These are phyloP conservation scores for Malurus melanocephalus DNA, from an alignment of 2,113 vertebrate species.

Conservation along the genomic window DNA sequence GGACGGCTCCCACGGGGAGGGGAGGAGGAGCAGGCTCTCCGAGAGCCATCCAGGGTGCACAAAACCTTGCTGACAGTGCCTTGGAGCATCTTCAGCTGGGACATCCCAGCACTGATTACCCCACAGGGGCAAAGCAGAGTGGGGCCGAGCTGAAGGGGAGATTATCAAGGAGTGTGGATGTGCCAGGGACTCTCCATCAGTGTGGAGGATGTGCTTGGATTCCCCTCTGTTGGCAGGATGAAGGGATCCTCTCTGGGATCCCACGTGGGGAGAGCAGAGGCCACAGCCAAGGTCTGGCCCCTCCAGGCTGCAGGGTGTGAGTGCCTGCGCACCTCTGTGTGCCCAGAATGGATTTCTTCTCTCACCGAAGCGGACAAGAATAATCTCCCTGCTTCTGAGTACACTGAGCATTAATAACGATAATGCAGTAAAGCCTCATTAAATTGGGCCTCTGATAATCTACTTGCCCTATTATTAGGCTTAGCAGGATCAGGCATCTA, in stretches of 20 bases:
- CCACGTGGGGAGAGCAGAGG: background rate
- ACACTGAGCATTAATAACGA: constrained; percentile 45
- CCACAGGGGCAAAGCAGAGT: rapidly evolving
- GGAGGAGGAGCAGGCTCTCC: constrained; percentile 1
- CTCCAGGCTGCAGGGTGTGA: background rate
- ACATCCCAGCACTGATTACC: background rate
- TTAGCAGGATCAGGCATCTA: constrained; percentile 55
- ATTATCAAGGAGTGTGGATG: background rate
- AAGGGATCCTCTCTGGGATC: background rate
- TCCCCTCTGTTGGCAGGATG: background rate
- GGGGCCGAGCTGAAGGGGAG: background rate
- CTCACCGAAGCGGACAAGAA: constrained; percentile 2
- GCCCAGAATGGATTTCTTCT: constrained; percentile 8
- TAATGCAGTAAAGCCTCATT: constrained; percentile 62
- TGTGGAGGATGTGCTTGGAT: background rate
- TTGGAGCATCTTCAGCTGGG: background rate
- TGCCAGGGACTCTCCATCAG: background rate
- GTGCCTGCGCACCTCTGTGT: background rate
- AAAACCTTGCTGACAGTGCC: background rate
- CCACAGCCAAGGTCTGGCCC: background rate
- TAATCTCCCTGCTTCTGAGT: constrained; percentile 43
- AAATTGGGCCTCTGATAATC: constrained; percentile 57
- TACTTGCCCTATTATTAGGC: constrained; percentile 54
- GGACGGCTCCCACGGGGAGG: background rate
- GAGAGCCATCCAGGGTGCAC: background rate